Conservation (phyloP, 2,113 vertebrate genomes). For the Catharus fuscescens region DNA sequence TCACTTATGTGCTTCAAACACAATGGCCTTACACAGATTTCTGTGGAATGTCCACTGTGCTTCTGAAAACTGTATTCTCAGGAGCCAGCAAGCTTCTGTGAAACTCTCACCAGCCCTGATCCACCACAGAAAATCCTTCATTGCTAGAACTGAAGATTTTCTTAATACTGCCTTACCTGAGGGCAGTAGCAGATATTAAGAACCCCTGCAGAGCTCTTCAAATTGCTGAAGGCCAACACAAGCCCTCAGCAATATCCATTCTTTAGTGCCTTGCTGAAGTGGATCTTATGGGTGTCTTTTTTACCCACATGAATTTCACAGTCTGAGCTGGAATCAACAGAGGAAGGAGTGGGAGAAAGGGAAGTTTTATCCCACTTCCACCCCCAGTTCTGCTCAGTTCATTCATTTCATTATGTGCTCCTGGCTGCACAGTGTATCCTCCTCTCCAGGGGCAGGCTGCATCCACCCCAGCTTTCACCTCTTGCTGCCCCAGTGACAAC, state of each 20-base stretch:
- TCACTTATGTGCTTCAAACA: not conserved
- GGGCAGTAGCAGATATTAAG: not conserved
- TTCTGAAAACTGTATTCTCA: not conserved
- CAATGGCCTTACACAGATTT: not conserved
- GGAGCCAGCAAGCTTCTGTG: not conserved
- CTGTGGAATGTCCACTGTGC: not conserved
- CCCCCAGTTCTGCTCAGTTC: not conserved
- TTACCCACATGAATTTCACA: not conserved
- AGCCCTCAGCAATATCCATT: not conserved
- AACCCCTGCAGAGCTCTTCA: not conserved
- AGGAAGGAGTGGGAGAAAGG: not conserved
- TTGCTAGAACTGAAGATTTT: not conserved
- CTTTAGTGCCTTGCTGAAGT: not conserved
- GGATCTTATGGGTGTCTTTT: not conserved
- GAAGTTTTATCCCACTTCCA: not conserved
- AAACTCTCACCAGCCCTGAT: not conserved
- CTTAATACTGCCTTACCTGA: not conserved
- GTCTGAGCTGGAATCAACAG: not conserved
- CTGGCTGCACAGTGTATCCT: not conserved
- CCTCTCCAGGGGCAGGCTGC: not conserved
- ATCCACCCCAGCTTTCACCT: not conserved
- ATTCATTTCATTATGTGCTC: not conserved
- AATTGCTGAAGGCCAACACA: not conserved
- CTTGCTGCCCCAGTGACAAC: not conserved
- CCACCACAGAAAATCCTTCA: not conserved